Evolutionary conservation across 2,797 vertebrate species (phyloP).

Genomic region (Cyprinodon diabolis): DNA sequence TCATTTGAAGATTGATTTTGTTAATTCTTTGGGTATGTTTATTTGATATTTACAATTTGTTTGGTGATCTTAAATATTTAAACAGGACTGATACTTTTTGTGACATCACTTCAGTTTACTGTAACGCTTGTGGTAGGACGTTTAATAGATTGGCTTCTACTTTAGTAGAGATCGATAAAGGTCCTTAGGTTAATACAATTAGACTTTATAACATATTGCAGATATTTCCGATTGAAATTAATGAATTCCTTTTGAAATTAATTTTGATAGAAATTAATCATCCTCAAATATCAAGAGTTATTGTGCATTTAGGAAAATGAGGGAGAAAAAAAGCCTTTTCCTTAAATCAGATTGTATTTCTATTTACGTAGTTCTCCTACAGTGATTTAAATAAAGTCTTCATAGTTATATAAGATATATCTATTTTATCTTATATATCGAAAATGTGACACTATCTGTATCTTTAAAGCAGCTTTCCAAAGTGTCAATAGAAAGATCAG

Average conservation of each 20-base stretch:
- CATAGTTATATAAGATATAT: neutral
- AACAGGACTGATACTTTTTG: neutral
- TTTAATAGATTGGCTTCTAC: too few relatives aligned
- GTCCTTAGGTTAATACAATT: too few relatives aligned
- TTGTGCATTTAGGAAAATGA: neutral
- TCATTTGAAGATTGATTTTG: neutral
- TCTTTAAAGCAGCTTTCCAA: slow-evolving; percentile 8
- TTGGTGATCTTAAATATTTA: neutral
- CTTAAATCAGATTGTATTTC: neutral
- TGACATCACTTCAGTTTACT: neutral
- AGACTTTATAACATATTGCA: too few relatives aligned
- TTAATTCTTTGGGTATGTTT: neutral
- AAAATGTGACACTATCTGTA: neutral
- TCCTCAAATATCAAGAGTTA: neutral
- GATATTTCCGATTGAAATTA: too few relatives aligned
- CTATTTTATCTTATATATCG: neutral
- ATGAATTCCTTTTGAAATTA: too few relatives aligned
- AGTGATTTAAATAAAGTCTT: neutral
- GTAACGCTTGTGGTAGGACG: too few relatives aligned
- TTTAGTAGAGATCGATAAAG: too few relatives aligned
- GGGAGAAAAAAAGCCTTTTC: too few relatives aligned
- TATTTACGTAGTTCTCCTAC: neutral
- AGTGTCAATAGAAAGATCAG: slow-evolving; percentile 12
- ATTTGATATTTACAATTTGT: neutral
- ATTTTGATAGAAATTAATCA: too few relatives aligned